Base-by-base conservation (phyloP, 30 jellyfish, hydroid and myxozoan genomes). In the Chrysaora quinquecirrha region DNA sequence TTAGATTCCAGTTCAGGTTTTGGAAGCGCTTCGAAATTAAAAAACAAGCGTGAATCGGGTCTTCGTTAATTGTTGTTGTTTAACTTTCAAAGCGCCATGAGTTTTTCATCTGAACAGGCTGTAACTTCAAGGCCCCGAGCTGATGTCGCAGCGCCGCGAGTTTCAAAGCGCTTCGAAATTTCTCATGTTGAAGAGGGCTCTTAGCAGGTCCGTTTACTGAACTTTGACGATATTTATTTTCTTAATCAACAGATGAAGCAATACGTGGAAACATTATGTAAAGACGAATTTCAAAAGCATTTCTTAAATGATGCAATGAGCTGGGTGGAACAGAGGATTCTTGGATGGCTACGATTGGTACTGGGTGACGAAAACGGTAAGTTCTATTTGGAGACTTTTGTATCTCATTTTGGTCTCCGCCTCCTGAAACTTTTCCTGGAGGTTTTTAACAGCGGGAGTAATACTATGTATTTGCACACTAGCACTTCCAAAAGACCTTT, bases 211-310 rank as follows among this genome's bases (percentile, higher is more conserved):
- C 19, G 23, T 60, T 21, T 10, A n/a, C 72, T 10, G n/a, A 9
- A 21, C 29, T 60, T 60, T n/a, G n/a, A n/a, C n/a, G 32, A 9
- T 4, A 60, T 60, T 21, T n/a, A 21, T 6, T 60, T 12, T 20
- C 9, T 10, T n/a, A 6, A 6, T 20, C 6, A 6, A 9, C 58
- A 94, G 99, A 69, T 87, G 64, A 79, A 95, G 64, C 78, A 72
- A 29, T 83, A 87, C 75, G 30, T 94, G 77, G 97, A 87, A 56
- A 47, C 33, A n/a, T 88, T 80, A 1, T 94, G 99, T 74, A 94
- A 94, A 71, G 96, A 96, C 43, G 96, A 94, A 68, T 94, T 81
- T 84, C 87, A 73, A 30, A 95, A 80, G 82, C 88, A 77, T 64
- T 94, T 71, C 60, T 66, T 94, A 30, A 80, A 46, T 6, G 93